phyloP scores from a whole-genome alignment of 2,888 invertebrate genomes.

The Monoplex corrugatus region DNA sequence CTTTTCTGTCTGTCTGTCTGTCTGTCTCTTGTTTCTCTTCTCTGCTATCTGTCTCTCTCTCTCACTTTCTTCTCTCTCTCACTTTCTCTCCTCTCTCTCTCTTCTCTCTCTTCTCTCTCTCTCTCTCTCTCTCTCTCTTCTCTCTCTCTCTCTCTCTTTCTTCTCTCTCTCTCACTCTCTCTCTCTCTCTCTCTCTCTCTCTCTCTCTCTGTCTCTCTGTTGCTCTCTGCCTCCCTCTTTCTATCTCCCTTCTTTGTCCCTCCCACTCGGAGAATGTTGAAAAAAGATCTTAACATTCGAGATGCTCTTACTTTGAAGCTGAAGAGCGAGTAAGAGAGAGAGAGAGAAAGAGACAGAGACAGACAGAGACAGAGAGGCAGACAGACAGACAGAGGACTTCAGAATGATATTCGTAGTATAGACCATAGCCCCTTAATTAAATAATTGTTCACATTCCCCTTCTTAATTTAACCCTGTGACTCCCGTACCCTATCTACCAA shows the following conservation, averaged over 20 bases:
- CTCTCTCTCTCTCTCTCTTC: neutral
- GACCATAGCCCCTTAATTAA: too few species aligned
- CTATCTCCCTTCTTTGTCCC: too few species aligned
- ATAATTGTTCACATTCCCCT: too few species aligned
- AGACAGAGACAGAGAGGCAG: constrained; percentile 10
- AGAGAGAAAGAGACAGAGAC: neutral
- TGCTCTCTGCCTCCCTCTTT: too few species aligned
- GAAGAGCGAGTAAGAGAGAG: neutral
- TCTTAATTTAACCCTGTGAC: too few species aligned
- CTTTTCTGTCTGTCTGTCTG: neutral
- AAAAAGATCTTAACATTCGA: too few species aligned
- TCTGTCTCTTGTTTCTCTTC: neutral
- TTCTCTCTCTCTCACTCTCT: too few species aligned
- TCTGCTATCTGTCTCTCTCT: neutral
- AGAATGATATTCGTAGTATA: too few species aligned
- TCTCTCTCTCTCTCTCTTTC: neutral
- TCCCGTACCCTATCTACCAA: too few species aligned
- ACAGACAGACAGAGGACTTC: too few species aligned
- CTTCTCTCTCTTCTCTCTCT: neutral
- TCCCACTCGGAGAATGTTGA: too few species aligned
- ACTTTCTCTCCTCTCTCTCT: neutral
- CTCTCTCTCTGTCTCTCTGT: neutral
- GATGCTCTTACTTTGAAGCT: too few species aligned
- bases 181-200: neutral
- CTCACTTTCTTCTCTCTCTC: neutral